Base-by-base conservation (phyloP, 1,140 invertebrate genomes). In the Brachionus sp. region DNA sequence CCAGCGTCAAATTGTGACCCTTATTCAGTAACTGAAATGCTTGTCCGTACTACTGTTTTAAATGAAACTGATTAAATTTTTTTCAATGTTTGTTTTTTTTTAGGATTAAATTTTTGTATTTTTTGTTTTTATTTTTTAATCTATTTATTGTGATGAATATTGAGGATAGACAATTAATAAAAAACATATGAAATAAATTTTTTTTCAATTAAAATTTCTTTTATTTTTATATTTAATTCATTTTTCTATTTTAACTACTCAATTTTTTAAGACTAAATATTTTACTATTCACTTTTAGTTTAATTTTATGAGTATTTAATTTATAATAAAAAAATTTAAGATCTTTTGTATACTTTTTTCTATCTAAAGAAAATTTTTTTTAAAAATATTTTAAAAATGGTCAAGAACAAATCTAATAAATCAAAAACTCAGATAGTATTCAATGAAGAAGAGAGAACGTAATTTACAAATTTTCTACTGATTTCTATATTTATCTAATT, bases 1-100 rank as follows among this genome's bases (percentile, higher is more conserved):
- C 96, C 96, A 10, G 92, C 95, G 3, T 95, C 95, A 84, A 98
- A 98, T 89, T 95, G 94, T 87, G 95, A 97, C 89, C 95, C 95
- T 0, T 97, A 97, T 89, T 87, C 85, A 9, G 88, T 89, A 1
- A 87, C 87, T 39, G 88, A 88, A 77, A 85, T 86, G 13, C 68
- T 89, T 13, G 84, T 87, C 23, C 84, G 85, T 42, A 88, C 88
- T 6, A 85, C 85, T 5, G 66, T 88, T 16, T 82, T 88, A 19
- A 64, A 85, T 25, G 82, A 86, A 44, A 80, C 77, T 7, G 50
- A 80, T 66, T 80, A 53, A 16, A 25, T 35, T 10, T 13, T 25
- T 57, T 25, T 29, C 3, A 6, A 37, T 35, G 0, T 16, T 16
- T 7, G 7, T 70, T 29, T 70, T 16, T 39, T 39, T 37, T 70